Evolutionary conservation across 1,140 invertebrate species (phyloP).

Genomic region (Drosophila lini): DNA sequence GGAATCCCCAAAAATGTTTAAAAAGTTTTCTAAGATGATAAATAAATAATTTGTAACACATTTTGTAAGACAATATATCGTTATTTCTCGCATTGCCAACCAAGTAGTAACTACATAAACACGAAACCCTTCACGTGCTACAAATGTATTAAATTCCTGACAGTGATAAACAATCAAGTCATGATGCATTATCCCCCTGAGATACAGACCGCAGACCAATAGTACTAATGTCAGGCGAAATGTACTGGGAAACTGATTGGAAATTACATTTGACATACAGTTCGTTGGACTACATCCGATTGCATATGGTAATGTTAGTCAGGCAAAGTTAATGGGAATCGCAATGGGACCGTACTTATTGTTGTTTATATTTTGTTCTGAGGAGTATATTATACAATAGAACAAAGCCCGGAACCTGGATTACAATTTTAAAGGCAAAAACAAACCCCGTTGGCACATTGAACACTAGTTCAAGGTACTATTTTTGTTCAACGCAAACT

Average conservation of each 20-base stretch:
- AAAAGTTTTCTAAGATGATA: neutral
- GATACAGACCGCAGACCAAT: conserved; percentile 1
- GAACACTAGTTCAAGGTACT: conserved; percentile 45
- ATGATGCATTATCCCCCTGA: neutral
- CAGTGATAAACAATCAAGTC: neutral
- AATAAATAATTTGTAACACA: neutral
- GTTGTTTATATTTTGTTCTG: conserved; percentile 5
- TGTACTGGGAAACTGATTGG: conserved; percentile 13
- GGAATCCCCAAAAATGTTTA: neutral
- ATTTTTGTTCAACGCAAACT: conserved; percentile 14
- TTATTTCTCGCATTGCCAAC: too few relatives aligned
- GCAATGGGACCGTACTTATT: neutral
- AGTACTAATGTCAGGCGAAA: neutral
- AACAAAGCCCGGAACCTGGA: conserved; percentile 28
- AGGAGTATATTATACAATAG: neutral
- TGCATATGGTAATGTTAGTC: conserved; percentile 12
- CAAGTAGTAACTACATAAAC: too few relatives aligned
- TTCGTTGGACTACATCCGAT: neutral
- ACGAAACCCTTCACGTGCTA: neutral
- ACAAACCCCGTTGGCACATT: conserved; percentile 14
- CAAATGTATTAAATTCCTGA: neutral
- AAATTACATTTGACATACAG: neutral
- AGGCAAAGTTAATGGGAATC: conserved; percentile 10
- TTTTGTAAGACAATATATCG: neutral
- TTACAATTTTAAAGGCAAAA: conserved; percentile 29